Percentiles rank a stretch among this genome's conserved stretches.
These are phyloP conservation scores for Tilapia sparmanii DNA, from an alignment of 2,113 vertebrate species.

Conservation along the genomic window DNA sequence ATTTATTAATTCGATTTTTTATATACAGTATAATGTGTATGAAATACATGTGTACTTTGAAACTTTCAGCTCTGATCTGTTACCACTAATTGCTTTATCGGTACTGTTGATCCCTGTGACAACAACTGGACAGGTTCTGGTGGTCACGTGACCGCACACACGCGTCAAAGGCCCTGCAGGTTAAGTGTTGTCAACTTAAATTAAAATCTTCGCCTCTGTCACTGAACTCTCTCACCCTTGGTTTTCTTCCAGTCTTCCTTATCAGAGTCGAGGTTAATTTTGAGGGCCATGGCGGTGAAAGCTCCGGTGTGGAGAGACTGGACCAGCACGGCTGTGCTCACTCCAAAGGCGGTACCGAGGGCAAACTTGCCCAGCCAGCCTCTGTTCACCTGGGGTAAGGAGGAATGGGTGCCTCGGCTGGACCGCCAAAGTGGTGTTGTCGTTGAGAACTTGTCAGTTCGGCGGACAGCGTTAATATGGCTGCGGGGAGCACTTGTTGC, in stretches of 20 bases:
- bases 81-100: accelerated
- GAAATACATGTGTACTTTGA: neutral
- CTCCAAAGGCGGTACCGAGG: constrained; percentile 47
- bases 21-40: neutral
- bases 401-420: neutral
- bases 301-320: constrained; percentile 53
- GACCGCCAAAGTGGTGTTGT: constrained; percentile 14
- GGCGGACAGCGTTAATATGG: constrained; percentile 10
- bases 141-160: neutral
- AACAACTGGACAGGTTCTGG: neutral
- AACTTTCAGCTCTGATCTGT: neutral
- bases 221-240: constrained; percentile 66
- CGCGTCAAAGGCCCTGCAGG: neutral
- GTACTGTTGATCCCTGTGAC: neutral
- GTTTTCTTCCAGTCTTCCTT: constrained; percentile 64
- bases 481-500: constrained; percentile 2
- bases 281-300: constrained; percentile 56
- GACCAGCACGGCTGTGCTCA: constrained; percentile 33
- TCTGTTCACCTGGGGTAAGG: neutral
- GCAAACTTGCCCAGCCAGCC: neutral
- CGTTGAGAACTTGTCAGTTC: constrained; percentile 26
- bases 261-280: constrained; percentile 57
- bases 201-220: neutral
- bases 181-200: neutral
- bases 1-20: neutral